Conservation (phyloP, 2,888 invertebrate genomes). For the Scaptomyza caliginosa region DNA sequence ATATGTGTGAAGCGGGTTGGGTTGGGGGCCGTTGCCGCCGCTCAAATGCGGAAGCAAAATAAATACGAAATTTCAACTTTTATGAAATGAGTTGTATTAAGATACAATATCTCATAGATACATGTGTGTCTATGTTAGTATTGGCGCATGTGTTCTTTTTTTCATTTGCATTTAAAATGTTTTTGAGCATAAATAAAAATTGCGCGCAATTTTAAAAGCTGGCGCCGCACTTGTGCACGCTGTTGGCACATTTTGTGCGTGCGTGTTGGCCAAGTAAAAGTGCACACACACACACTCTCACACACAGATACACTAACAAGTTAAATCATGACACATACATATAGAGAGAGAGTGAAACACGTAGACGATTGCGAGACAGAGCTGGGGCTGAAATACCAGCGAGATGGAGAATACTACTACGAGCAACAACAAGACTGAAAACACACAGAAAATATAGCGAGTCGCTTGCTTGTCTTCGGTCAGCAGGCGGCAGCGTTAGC, state of each 20-base stretch:
- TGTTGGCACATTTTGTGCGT: conserved; percentile 50
- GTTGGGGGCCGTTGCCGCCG: conserved; percentile 20
- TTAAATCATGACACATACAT: conserved; percentile 44
- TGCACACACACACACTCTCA: conserved; percentile 31
- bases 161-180: background rate
- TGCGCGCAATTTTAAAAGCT: conserved; percentile 53
- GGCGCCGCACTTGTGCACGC: conserved; percentile 49
- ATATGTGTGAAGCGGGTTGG: conserved; percentile 21
- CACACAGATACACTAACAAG: conserved; percentile 20
- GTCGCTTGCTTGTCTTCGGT: conserved; percentile 34
- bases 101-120: background rate
- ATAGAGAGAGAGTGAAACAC: conserved; percentile 47
- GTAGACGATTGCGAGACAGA: conserved; percentile 49
- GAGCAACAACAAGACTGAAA: conserved; percentile 45
- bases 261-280: conserved; percentile 56
- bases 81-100: background rate
- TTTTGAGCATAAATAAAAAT: conserved; percentile 16
- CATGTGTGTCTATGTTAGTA: background rate
- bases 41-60: conserved; percentile 68
- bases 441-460: conserved; percentile 46
- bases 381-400: conserved; percentile 32
- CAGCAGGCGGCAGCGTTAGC: conserved; percentile 40
- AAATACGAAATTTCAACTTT: conserved; percentile 22
- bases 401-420: conserved; percentile 45
- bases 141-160: background rate